phyloP scores from a whole-genome alignment of 2,888 invertebrate genomes.

The Zele albiditarsus region DNA sequence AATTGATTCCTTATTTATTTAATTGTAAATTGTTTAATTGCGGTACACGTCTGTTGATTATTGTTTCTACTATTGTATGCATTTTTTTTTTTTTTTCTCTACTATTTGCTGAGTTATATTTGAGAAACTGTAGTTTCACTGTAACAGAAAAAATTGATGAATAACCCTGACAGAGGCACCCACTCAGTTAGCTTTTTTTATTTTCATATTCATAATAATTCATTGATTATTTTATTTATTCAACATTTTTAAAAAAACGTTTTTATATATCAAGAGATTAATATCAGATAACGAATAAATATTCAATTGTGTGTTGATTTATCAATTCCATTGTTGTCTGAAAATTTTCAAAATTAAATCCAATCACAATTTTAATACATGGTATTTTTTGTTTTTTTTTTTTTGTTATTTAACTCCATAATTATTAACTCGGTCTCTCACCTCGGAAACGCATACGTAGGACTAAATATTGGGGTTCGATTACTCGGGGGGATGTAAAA shows the following conservation, averaged over 20 bases:
- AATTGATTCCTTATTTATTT: slow-evolving; percentile 62
- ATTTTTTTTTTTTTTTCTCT: slow-evolving; percentile 51
- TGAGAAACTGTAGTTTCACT: slow-evolving; percentile 70
- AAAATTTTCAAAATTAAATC: neutral
- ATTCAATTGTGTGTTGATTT: too few relatives aligned
- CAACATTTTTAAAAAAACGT: neutral
- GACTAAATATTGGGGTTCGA: slow-evolving; percentile 52
- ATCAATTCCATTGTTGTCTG: neutral
- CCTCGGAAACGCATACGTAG: slow-evolving; percentile 69
- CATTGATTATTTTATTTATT: neutral
- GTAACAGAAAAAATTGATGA: slow-evolving; percentile 66
- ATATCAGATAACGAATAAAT: too few relatives aligned
- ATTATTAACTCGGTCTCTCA: slow-evolving; percentile 55
- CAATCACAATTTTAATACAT: too few relatives aligned
- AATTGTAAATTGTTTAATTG: slow-evolving; percentile 71
- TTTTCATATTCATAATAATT: neutral
- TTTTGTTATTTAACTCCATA: neutral
- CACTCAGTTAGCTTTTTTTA: slow-evolving; percentile 60
- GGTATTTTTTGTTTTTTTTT: neutral
- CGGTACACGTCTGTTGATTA: slow-evolving; percentile 69
- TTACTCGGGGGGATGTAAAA: slow-evolving; percentile 57
- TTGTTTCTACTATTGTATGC: slow-evolving; percentile 65
- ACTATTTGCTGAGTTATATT: slow-evolving; percentile 72
- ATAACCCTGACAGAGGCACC: slow-evolving; percentile 71
- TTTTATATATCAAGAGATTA: too few relatives aligned